Evolutionary conservation across 2,113 vertebrate genomes (phyloP), one percentile per base, ranked within the genome.

Genomic region (Pampusana beccarii): DNA sequence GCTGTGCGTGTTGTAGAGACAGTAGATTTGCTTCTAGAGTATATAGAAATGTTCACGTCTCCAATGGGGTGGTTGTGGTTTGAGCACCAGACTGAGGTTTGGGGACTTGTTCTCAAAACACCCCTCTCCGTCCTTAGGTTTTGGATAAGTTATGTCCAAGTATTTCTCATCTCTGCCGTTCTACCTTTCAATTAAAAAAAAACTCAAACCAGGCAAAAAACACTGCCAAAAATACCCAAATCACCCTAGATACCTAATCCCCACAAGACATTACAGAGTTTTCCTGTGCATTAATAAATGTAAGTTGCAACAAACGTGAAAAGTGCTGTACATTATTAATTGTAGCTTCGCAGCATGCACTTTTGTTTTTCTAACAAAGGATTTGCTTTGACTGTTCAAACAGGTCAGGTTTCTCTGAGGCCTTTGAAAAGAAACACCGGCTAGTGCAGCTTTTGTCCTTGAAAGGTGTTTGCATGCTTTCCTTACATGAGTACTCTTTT

Each of bases 151-250:
- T 78, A 33, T 13, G 5, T 56, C 29, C 28, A 46, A 58, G 9
- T 64, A 29, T 77, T 75, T 6, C 26, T 73, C 7, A 33, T 33
- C 23, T 71, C 23, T 50, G 33, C 42, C 84, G 9, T 71, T 80
- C 50, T 3, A 13, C 17, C 29, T 78, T 75, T 78, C 11, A 34
- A 5, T 40, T 84, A 16, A 33, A 90, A 86, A 4, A 31, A n/a
- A 19, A 9, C 44, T 9, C 1, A 62, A 42, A 71, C 11, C 40
- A 67, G 50, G 38, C 18, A 20, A 66, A 66, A 58, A 62, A 18
- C 3, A 1, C 24, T 17, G 3, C 24, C 50, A 51, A 38, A 34
- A 8, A 46, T 46, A 46, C 0, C 5, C 24, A 23, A 36, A 36
- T 25, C 29, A 29, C 33, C 21, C 13, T 51, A 16, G 8, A 6